These are phyloP conservation scores for Opisthograptis luteolata DNA, from an alignment of 2,888 invertebrate genomes.

Conservation along the genomic window DNA sequence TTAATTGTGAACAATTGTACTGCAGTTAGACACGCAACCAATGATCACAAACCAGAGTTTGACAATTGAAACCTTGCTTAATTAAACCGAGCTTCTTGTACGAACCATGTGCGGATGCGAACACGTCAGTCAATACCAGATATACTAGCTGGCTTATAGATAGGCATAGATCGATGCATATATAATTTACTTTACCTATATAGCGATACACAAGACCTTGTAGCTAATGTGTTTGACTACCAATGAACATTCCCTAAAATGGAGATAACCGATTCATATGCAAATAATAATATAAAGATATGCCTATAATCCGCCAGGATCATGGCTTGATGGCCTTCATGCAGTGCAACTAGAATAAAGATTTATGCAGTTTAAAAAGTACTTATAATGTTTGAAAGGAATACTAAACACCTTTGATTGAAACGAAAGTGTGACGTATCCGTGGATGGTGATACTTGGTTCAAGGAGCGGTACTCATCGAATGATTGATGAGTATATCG, in stretches of 20 bases:
- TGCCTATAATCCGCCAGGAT: slow-evolving; percentile 24
- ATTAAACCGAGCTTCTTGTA: slow-evolving; percentile 27
- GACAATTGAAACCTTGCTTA: slow-evolving; percentile 47
- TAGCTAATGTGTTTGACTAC: slow-evolving; percentile 38
- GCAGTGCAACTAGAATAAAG: too few species aligned
- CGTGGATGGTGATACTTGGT: slow-evolving; percentile 32
- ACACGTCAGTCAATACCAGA: slow-evolving; percentile 28
- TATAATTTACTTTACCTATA: slow-evolving; percentile 33
- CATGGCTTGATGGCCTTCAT: too few species aligned
- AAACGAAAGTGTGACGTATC: slow-evolving; percentile 32
- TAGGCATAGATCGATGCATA: slow-evolving; percentile 31
- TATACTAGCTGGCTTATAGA: background rate
- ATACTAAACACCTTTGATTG: slow-evolving; percentile 25
- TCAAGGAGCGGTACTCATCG: slow-evolving; percentile 58
- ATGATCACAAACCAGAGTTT: slow-evolving; percentile 61
- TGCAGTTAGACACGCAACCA: slow-evolving; percentile 76
- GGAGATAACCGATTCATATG: slow-evolving; percentile 46
- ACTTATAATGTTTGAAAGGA: slow-evolving; percentile 46
- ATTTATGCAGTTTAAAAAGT: slow-evolving; percentile 40
- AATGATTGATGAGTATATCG: slow-evolving; percentile 72
- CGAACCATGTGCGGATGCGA: background rate
- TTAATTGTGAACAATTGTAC: slow-evolving; percentile 80
- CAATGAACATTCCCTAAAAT: slow-evolving; percentile 40
- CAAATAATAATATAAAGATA: slow-evolving; percentile 39
- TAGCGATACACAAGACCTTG: slow-evolving; percentile 42